Base-by-base conservation (phyloP, 2,113 vertebrate species). In the Cryptotis parvus region DNA sequence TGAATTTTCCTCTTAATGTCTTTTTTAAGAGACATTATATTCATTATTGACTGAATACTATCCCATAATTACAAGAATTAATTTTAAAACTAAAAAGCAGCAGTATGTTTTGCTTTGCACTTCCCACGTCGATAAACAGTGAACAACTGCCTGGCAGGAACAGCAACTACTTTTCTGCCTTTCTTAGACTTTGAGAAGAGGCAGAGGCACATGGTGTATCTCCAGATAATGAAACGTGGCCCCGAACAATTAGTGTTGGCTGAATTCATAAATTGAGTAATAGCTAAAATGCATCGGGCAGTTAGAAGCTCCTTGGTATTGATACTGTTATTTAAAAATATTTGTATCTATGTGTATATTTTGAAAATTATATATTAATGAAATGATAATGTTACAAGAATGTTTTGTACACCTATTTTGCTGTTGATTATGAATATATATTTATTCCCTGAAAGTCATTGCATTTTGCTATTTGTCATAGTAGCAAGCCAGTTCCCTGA, bases 71-170 rank as follows among this genome's bases (percentile, higher is more conserved):
- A 9, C 49, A 43, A 37, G 3, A 45, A 20, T 80, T 92, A 29
- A 37, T 86, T 84, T 91, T 84, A 41, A 1, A 77, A 27, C 4
- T 27, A 39, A 15, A 41, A 85, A 74, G 77, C 66, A 87, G 82
- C 37, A 65, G 8, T 4, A 0, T 69, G 11, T 27, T 49, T 82
- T 72, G 0, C 1, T 74, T 39, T 75, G 91, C 88, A 43, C 22
- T 16, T 52, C 33, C 26, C 1, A 15, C 31, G 8, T 26, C 49
- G 45, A 65, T 29, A 24, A 65, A 26, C 27, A 41, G 45, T 33
- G 33, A 84, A 45, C 76, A 39, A 29, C 6, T 78, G 16, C 15
- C 66, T 7, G 27, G 4, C 4, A 12, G 8, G 8, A 58, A 22
- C 2, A 20, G 35, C 35, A 58, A 3, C 73, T 74, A 4, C 27